phyloP scores from a whole-genome alignment of 2,797 vertebrate species.

The Fratercula arctica region DNA sequence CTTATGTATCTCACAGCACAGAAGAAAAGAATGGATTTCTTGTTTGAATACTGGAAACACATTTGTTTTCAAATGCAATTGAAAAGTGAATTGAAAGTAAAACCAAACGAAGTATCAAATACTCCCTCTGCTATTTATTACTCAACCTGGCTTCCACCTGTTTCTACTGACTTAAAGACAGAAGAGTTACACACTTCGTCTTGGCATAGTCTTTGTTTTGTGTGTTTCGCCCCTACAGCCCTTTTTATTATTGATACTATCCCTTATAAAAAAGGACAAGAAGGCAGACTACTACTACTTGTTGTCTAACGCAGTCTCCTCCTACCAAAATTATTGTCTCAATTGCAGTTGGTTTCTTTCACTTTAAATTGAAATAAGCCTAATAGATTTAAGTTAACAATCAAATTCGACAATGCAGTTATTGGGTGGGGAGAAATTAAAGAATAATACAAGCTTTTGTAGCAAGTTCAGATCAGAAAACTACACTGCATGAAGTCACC shows the following conservation, averaged over 20 bases:
- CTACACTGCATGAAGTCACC: neutral
- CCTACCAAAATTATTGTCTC: neutral
- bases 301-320: neutral
- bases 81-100: neutral
- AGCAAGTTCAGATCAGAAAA: neutral
- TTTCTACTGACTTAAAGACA: neutral
- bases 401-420: neutral
- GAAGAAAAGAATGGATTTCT: neutral
- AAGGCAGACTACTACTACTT: neutral
- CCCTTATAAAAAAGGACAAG: neutral
- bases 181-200: neutral
- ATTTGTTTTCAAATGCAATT: neutral
- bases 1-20: neutral
- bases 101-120: neutral
- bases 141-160: neutral
- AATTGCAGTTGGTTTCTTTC: neutral
- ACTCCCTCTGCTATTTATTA: neutral
- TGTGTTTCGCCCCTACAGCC: accelerated
- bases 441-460: neutral
- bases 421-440: neutral
- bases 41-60: neutral
- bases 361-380: neutral
- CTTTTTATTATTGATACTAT: neutral
- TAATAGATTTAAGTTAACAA: neutral
- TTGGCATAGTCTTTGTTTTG: neutral